A percentile compares a stretch with the other conserved stretches of the same genome.
phyloP scores from a whole-genome alignment of 1,140 invertebrate species.

The Limonius californicus region DNA sequence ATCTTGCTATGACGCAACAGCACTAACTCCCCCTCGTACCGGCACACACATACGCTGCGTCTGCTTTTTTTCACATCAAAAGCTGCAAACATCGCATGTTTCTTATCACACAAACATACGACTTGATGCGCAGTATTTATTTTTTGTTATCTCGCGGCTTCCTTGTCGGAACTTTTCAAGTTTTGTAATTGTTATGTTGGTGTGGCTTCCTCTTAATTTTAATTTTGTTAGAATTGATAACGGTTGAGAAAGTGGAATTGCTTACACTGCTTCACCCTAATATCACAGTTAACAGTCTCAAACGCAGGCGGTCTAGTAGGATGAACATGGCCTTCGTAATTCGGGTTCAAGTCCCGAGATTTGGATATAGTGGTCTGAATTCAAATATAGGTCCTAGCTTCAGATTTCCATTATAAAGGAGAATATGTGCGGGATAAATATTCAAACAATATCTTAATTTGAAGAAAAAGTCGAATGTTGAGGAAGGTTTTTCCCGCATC shows the following conservation, averaged over 20 bases:
- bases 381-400: too few species aligned
- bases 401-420: too few species aligned
- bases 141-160: not conserved
- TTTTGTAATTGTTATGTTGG: constrained; percentile 6
- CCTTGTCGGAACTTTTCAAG: constrained; percentile 6
- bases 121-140: constrained; percentile 6
- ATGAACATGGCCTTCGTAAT: too few species aligned
- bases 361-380: too few species aligned
- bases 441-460: too few species aligned
- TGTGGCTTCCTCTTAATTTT: constrained; percentile 5
- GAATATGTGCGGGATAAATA: too few species aligned
- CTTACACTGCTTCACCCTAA: too few species aligned
- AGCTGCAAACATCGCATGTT: not conserved
- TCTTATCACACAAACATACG: constrained; percentile 1
- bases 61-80: not conserved
- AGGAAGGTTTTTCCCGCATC: too few species aligned
- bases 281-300: too few species aligned
- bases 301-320: too few species aligned
- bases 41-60: not conserved
- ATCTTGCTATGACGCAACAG: not conserved
- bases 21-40: not conserved
- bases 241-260: not conserved
- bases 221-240: not conserved
- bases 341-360: too few species aligned
- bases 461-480: too few species aligned